Evolutionary conservation across 1,140 invertebrate genomes (phyloP), one percentile per base, ranked within the genome.

Genomic region (Anagrus nilaparvatae): DNA sequence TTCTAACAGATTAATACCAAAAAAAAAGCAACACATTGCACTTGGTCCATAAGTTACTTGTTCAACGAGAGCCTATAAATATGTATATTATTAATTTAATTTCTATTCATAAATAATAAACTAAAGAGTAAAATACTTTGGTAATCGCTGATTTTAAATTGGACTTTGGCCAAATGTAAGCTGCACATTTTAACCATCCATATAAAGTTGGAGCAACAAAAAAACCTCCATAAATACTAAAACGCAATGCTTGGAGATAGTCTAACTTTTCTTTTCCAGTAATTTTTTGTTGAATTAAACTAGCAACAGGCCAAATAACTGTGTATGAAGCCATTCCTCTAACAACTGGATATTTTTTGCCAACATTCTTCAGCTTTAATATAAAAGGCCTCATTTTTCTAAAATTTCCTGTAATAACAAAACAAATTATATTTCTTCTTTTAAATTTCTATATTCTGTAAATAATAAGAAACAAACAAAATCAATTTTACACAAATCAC

Each of bases 21-120:
- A 81, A 57, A 84, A 88, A 55, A 89, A 90, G 52, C 78, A 82
- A 43, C 72, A 72, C 71, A 87, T 80, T 34, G 84, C 84, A 50
- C 79, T 73, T 43, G 87, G 87, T 14, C 79, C 79, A 56, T 89
- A 90, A 2, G 80, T 78, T 8, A 89, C 64, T 70, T 88, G 86
- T 68, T 90, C 87, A 27, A 87, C 71, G 20, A 81, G 53, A 45
- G 83, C 84, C 84, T 87, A 53, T 25, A 74, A 65, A 50, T 20
- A 20, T 8, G n/a, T 18, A 27, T 7, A 27, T 1, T 36, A 32
- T 23, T 16, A 40, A 34, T 18, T n/a, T 34, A 5, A 30, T 13
- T n/a, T 8, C 16, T 10, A 30, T 25, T 6, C 12, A 25, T 25
- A 25, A 12, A 12, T 12, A 25, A 12, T 6, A 25, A 25, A 25